phyloP scores from a whole-genome alignment of 2,888 invertebrate species.

The Pedicia rivosa region DNA sequence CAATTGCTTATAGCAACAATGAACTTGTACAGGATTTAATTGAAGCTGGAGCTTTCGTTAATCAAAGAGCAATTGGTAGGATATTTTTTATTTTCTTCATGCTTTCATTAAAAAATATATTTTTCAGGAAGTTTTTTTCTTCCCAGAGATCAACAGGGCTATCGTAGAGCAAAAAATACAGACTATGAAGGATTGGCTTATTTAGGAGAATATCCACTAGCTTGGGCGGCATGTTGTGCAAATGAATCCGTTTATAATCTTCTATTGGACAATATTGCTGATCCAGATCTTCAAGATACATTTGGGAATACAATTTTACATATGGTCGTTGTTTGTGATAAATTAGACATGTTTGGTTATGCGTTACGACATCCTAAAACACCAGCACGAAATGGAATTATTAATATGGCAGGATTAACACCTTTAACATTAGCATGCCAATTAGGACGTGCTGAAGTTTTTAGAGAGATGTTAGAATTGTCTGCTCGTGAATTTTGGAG shows the following conservation, averaged over 20 bases:
- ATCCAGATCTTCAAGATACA: slow-evolving; percentile 90
- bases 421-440: slow-evolving; percentile 94
- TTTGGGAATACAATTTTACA: slow-evolving; percentile 99
- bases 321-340: slow-evolving; percentile 97
- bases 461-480: slow-evolving; percentile 94
- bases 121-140: slow-evolving; percentile 92
- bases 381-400: slow-evolving; percentile 82
- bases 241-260: slow-evolving; percentile 96
- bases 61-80: slow-evolving; percentile 89
- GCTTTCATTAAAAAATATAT: too few relatives aligned
- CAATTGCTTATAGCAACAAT: slow-evolving; percentile 92
- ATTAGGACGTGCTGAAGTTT: slow-evolving; percentile 89
- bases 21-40: slow-evolving; percentile 87
- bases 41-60: slow-evolving; percentile 81
- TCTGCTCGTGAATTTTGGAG: slow-evolving; percentile 94
- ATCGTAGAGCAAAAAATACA: slow-evolving; percentile 60
- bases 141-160: slow-evolving; percentile 82
- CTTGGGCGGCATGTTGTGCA: slow-evolving; percentile 95
- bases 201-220: slow-evolving; percentile 90
- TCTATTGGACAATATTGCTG: slow-evolving; percentile 77
- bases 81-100: too few relatives aligned
- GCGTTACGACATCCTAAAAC: slow-evolving; percentile 87
- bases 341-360: slow-evolving; percentile 96
- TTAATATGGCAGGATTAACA: slow-evolving; percentile 79
- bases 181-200: slow-evolving; percentile 96